These are phyloP conservation scores for Aleadryas rufinucha DNA, from an alignment of 2,113 vertebrate genomes.

Conservation along the genomic window DNA sequence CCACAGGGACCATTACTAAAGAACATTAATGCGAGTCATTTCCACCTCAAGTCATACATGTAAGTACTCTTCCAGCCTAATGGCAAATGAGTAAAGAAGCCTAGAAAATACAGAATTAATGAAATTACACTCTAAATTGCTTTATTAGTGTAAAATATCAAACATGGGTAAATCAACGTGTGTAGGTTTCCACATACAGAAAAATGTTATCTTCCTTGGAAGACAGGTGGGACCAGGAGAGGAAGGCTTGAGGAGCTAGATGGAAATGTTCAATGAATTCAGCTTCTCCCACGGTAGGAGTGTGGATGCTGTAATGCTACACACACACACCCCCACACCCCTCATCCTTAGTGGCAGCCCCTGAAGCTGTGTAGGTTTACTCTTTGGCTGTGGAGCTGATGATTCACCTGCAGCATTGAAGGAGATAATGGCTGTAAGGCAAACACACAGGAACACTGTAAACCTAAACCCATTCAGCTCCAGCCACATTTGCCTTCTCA, in stretches of 20 bases:
- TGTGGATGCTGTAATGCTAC: neutral
- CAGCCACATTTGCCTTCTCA: neutral
- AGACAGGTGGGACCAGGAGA: neutral
- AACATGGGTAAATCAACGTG: neutral
- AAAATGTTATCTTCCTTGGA: neutral
- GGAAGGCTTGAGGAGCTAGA: neutral
- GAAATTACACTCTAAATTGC: neutral
- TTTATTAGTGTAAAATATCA: neutral
- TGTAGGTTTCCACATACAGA: neutral
- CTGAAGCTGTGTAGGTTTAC: neutral
- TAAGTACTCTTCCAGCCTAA: neutral
- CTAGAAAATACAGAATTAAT: neutral
- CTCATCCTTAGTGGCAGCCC: neutral
- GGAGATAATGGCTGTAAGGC: neutral
- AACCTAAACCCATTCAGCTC: neutral
- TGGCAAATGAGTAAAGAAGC: neutral
- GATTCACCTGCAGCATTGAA: neutral
- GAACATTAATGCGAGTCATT: neutral
- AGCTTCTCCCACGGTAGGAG: neutral
- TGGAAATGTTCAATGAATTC: neutral
- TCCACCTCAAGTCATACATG: neutral
- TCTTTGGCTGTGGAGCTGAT: neutral
- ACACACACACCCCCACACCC: fast-evolving
- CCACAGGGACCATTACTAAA: neutral
- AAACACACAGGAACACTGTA: neutral